Evolutionary conservation across 2,113 vertebrate species (phyloP).

Genomic region (Noturus placidus): DNA sequence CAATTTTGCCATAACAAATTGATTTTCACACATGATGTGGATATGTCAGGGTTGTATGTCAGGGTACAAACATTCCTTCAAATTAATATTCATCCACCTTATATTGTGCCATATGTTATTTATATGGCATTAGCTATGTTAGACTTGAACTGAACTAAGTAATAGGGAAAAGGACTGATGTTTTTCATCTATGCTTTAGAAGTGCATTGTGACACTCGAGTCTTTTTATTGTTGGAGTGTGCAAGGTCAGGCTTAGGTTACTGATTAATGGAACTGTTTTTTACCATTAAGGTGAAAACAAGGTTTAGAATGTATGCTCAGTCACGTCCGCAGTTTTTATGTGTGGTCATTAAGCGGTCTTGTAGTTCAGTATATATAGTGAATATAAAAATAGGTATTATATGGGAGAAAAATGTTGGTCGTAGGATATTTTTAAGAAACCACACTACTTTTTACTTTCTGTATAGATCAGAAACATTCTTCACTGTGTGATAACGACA

Average conservation of each 20-base stretch:
- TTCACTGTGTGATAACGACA: neutral
- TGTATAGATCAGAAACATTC: neutral
- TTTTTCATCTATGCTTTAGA: neutral
- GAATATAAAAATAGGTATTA: neutral
- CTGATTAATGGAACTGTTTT: neutral
- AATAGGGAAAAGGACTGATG: neutral
- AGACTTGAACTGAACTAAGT: neutral
- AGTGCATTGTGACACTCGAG: slow-evolving; percentile 17
- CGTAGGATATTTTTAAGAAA: neutral
- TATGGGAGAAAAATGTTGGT: neutral
- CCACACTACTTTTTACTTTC: neutral
- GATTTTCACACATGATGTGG: slow-evolving; percentile 16
- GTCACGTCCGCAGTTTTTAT: neutral
- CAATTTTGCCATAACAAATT: slow-evolving; percentile 1
- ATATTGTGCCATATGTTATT: slow-evolving; percentile 17
- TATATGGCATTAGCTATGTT: neutral
- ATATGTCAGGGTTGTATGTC: neutral
- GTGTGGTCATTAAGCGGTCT: neutral
- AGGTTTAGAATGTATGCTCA: neutral
- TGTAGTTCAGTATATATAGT: neutral
- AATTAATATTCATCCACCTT: slow-evolving; percentile 2
- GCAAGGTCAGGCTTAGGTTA: slow-evolving; percentile 9
- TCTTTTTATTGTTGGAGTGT: slow-evolving; percentile 24
- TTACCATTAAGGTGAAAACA: neutral
- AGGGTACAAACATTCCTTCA: neutral